Evolutionary conservation across 2,888 invertebrate species (phyloP), one percentile per base, ranked within the genome.

Genomic region (Schrankia costaestrigalis): DNA sequence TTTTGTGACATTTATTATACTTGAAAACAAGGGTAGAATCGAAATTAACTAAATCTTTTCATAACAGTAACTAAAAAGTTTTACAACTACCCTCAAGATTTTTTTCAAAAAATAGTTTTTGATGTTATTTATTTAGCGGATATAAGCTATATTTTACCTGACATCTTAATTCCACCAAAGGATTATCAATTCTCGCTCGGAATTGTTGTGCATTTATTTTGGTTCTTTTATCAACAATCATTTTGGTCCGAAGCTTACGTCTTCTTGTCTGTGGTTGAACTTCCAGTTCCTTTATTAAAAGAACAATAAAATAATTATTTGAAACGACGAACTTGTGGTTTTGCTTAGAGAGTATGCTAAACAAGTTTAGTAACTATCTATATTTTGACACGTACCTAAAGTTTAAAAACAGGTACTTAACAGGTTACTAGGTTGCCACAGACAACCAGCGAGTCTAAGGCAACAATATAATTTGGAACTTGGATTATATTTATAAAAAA

Each of bases 151-250:
- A 3, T 21, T 15, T 9, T 57, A 81, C 85, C 72, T 80, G 61
- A 42, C 77, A 78, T 41, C 82, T 56, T 17, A 77, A 42, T 12
- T 85, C 84, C 6, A 84, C 66, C 1, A 48, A 27, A 0, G 56
- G 53, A 42, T 79, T 72, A 6, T 56, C 61, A 19, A 80, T 60
- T 14, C 85, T 66, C 1, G 70, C 40, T 11, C 72, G 60, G n/a
- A 81, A 42, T 3, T 52, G 51, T 19, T 63, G 57, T 0, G 62
- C 19, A 17, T 39, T 43, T 0, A 84, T 52, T 50, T 71, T 65
- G 0, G 33, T 80, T 31, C 52, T 69, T 45, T 72, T 80, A 43
- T 86, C 85, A 1, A 84, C 48, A 4, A 79, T 78, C 26, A 80
- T 45, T 42, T 50, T 63, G 25, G 56, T 59, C 28, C 53, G 60